Conservation (phyloP, 2,113 vertebrate genomes). For the Hiodon alosoides region DNA sequence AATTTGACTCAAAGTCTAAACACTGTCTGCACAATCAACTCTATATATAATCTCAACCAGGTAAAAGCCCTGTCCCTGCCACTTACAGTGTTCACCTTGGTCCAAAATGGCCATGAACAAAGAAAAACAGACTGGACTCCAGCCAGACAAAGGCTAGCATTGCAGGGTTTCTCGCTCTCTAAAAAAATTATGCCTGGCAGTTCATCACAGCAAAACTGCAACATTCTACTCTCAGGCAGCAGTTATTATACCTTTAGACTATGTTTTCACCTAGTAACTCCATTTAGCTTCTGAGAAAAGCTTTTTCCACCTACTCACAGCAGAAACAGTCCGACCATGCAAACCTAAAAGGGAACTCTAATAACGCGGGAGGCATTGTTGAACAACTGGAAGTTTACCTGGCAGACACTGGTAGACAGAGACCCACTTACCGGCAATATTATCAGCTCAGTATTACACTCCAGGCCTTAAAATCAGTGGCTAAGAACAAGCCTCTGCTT, state of each 20-base stretch:
- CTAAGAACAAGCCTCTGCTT: no score
- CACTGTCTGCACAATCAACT: no score
- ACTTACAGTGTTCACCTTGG: background rate
- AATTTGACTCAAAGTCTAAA: no score
- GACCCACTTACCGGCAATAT: background rate
- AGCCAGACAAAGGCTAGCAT: background rate
- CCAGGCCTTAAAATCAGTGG: no score
- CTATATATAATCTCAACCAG: no score
- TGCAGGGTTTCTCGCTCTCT: background rate
- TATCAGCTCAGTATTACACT: background rate
- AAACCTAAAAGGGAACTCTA: background rate
- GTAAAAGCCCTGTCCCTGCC: background rate
- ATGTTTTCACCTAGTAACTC: background rate
- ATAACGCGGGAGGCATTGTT: background rate
- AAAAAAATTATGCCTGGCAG: background rate
- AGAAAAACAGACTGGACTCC: background rate
- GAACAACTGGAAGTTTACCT: background rate
- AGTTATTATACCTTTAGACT: background rate
- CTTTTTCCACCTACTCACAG: background rate
- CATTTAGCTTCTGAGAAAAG: background rate
- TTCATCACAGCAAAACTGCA: background rate
- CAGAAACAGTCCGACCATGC: background rate
- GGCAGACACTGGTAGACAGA: background rate
- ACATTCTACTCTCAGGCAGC: background rate
- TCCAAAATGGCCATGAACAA: background rate